Conservation (phyloP, 2,888 invertebrate species). For the Rhynchonema sp. region DNA sequence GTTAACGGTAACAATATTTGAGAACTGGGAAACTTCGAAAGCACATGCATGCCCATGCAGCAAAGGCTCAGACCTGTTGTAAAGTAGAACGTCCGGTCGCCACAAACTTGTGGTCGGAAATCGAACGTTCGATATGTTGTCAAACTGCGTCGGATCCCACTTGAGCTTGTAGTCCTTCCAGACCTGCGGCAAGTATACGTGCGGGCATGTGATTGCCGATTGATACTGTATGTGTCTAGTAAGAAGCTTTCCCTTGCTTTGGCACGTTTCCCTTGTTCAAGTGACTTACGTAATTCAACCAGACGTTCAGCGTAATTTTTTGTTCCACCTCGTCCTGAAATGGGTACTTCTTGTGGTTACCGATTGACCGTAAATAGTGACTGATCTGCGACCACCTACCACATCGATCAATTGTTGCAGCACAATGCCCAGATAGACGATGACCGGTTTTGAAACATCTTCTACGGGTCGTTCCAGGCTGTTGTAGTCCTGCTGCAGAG, state of each 20-base stretch:
- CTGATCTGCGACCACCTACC: neutral
- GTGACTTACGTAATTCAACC: conserved; percentile 18
- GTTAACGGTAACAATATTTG: too few relatives aligned
- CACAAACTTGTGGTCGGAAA: conserved; percentile 83
- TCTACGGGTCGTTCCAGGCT: neutral
- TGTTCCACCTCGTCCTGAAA: conserved; percentile 2
- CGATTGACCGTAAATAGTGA: too few relatives aligned
- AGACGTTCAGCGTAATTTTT: conserved; percentile 13
- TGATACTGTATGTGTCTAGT: neutral
- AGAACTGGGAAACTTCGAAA: too few relatives aligned
- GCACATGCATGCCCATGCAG: too few relatives aligned
- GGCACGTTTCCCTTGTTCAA: neutral
- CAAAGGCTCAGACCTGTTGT: conserved; percentile 64
- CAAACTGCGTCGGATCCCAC: conserved; percentile 87
- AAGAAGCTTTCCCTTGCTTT: neutral
- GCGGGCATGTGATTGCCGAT: neutral
- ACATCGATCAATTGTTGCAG: neutral
- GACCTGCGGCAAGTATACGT: conserved; percentile 35
- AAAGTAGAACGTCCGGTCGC: conserved; percentile 97
- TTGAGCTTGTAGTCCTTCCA: conserved; percentile 92
- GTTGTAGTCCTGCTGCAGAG: neutral
- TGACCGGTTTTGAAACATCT: neutral
- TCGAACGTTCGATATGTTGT: conserved; percentile 73
- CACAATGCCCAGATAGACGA: neutral
- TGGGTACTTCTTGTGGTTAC: neutral